Percentiles rank a stretch among this genome's conserved stretches.
These are phyloP conservation scores for Galago senegalensis DNA, from an alignment of 2,797 vertebrate species.

Conservation along the genomic window DNA sequence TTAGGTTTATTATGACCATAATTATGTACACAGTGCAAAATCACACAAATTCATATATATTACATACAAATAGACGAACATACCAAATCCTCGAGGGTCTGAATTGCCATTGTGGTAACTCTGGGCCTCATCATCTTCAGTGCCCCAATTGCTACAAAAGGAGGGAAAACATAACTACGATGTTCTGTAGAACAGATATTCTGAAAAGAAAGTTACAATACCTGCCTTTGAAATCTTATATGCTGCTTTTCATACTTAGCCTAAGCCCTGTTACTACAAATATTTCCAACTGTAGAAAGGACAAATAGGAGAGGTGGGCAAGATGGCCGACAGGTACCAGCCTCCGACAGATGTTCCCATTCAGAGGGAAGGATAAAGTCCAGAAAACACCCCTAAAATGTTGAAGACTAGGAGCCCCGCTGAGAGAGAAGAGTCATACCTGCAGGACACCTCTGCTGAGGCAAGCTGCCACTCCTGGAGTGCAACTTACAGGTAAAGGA, in stretches of 20 bases:
- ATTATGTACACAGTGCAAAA: background rate
- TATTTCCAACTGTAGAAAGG: background rate
- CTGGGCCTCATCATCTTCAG: constrained; percentile 94
- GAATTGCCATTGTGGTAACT: constrained; percentile 97
- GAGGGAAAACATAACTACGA: constrained; percentile 64
- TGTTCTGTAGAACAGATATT: background rate
- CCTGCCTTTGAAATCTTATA: constrained; percentile 17
- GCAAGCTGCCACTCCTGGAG: too few relatives aligned
- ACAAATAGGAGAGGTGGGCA: background rate
- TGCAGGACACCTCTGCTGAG: too few relatives aligned
- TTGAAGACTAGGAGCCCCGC: too few relatives aligned
- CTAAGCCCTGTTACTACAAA: background rate
- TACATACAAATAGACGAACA: constrained; percentile 55
- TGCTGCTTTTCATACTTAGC: background rate
- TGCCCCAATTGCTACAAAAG: constrained; percentile 96
- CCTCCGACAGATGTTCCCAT: too few relatives aligned
- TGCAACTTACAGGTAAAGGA: too few relatives aligned
- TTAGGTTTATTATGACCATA: background rate
- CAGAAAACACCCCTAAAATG: too few relatives aligned
- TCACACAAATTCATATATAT: background rate
- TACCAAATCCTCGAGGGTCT: constrained; percentile 98
- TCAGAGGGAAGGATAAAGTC: too few relatives aligned
- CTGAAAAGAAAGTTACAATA: constrained; percentile 21
- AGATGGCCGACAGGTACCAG: too few relatives aligned
- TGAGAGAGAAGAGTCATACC: too few relatives aligned